Evolutionary conservation across 2,888 invertebrate species (phyloP).

Genomic region (Lamproptera curius): DNA sequence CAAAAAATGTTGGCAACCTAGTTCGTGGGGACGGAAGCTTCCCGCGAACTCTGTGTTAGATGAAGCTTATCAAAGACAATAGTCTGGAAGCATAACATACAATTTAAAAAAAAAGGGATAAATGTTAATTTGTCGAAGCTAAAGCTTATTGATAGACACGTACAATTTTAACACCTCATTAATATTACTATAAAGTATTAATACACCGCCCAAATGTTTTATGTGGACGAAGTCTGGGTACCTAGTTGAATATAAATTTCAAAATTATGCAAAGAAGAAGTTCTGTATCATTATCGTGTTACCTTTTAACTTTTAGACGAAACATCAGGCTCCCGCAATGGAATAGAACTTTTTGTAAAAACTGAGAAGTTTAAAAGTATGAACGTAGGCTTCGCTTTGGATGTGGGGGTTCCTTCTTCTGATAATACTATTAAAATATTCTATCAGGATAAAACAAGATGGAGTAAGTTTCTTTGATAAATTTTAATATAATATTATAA

Average conservation of each 20-base stretch:
- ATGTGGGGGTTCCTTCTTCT: not conserved
- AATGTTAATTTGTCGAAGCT: constrained; percentile 1
- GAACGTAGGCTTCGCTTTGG: constrained; percentile 5
- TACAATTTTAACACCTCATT: not conserved
- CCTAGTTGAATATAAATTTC: too few species aligned
- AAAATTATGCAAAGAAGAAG: not conserved
- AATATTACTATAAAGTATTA: not conserved
- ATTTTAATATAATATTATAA: not conserved
- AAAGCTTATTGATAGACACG: not conserved
- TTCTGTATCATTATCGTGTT: not conserved
- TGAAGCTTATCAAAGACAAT: too few species aligned
- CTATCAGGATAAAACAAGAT: constrained; percentile 2
- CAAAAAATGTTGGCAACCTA: too few species aligned
- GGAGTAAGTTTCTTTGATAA: not conserved
- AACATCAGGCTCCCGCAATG: constrained; percentile 2
- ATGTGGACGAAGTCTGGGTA: too few species aligned
- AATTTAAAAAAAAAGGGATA: too few species aligned
- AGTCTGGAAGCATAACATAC: too few species aligned
- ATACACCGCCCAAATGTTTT: too few species aligned
- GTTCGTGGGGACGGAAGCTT: too few species aligned
- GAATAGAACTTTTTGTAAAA: constrained; percentile 2
- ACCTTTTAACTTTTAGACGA: constrained; percentile 1
- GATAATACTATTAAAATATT: not conserved
- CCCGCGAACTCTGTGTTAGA: too few species aligned
- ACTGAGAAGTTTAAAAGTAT: not conserved